phyloP scores from a whole-genome alignment of 2,113 vertebrate genomes.

The Elgaria multicarinata region DNA sequence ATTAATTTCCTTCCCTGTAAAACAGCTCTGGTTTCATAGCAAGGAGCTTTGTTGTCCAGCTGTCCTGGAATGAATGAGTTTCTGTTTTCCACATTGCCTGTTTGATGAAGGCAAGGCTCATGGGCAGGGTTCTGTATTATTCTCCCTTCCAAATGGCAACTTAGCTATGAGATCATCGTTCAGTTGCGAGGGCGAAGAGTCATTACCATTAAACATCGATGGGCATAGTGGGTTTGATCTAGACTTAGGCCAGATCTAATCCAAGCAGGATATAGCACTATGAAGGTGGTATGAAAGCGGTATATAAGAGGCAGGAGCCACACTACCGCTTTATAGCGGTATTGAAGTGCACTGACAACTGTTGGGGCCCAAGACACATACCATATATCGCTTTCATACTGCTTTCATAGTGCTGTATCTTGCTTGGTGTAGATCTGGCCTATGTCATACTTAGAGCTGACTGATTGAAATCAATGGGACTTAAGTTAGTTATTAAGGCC shows the following conservation, averaged over 20 bases:
- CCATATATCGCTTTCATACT: too few species aligned
- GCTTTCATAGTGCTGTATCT: too few species aligned
- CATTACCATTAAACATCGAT: not conserved
- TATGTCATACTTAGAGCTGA: not conserved
- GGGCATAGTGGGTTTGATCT: not conserved
- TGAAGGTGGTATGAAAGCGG: too few species aligned
- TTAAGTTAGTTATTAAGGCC: too few species aligned
- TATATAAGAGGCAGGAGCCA: too few species aligned
- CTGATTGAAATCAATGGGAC: not conserved
- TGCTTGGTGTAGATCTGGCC: too few species aligned
- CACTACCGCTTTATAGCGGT: too few species aligned
- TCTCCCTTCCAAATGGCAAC: not conserved
- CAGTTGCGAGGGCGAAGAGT: not conserved
- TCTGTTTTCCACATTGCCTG: accelerated
- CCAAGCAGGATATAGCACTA: too few species aligned
- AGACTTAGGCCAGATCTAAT: too few species aligned
- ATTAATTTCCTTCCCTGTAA: not conserved
- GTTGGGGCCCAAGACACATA: too few species aligned
- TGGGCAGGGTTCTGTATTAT: not conserved
- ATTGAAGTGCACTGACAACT: too few species aligned
- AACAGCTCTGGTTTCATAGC: not conserved
- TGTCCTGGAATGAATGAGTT: conserved; percentile 14
- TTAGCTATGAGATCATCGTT: not conserved
- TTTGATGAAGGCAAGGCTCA: not conserved
- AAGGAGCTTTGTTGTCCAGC: not conserved